Evolutionary conservation across 2,797 vertebrate genomes (phyloP), one percentile per base, ranked within the genome.

Genomic region (Hemibagrus guttatus): DNA sequence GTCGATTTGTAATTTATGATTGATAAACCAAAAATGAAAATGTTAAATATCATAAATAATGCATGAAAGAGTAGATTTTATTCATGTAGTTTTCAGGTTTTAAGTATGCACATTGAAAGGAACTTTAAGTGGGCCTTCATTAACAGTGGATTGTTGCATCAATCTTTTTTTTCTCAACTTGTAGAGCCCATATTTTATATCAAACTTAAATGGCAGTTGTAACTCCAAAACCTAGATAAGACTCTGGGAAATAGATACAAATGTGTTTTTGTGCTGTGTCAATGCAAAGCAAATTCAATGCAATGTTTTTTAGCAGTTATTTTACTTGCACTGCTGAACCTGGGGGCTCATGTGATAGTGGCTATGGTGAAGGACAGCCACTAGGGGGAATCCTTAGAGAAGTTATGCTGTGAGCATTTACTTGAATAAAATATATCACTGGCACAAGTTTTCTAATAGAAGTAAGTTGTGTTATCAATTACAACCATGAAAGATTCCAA

Each of bases 131-230:
- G 39, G 42, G 80, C 14, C 46, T 28, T 85, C 63, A 49, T 85
- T 66, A 83, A 84, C n/a, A 54, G 68, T 68, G 39, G 13, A 81
- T 56, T 79, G 79, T 56, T 79, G 79, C 42, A 23, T 14, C 28
- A 56, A 28, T 76, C 75, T 39, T 86, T 78, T 84, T 88, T 90
- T 85, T 59, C 76, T 80, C 54, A 80, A 56, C 26, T 64, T 21
- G 13, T 26, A 81, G 14, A 49, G 8, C 35, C 91, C 94, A 88
- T 90, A 89, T 81, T 78, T 96, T 95, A 97, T 97, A 94, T 88
- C 91, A 81, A 92, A 85, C 90, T 85, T 85, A 88, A 90, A 89
- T 72, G 81, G 87, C 79, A 90, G 88, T 76, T 54, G 49, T 89
- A 91, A 86, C 82, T 82, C 46, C 17, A n/a, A 31, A 72, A 35